Evolutionary conservation across 2,113 vertebrate species (phyloP), one percentile per base, ranked within the genome.

Genomic region (Hoplias malabaricus): DNA sequence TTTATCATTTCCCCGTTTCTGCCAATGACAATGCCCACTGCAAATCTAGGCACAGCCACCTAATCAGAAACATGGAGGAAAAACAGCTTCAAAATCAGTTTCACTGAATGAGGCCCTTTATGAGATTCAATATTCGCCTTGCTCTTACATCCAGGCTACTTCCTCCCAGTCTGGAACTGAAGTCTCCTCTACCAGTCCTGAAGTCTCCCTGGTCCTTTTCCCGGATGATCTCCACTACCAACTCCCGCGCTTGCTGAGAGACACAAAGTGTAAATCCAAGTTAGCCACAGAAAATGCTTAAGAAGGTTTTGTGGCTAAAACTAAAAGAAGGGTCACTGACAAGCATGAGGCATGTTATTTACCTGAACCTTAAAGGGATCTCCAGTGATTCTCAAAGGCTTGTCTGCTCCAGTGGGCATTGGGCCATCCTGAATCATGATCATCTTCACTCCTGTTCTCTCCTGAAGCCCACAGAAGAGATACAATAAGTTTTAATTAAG

Each of bases 361-460:
- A 96, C 97, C 96, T 99, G 97, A 11, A 99, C 96, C 97, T 98
- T 99, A 88, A 95, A 98, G 38, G 95, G 94, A 87, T 99, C 98
- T 79, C 98, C 98, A 27, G 96, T 96, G 91, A 99, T 98, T 84
- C 98, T 95, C 81, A 99, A 94, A 78, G 96, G 97, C 90, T 99
- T 99, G 89, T 99, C 98, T 65, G 96, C 95, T 86, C 98, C 98
- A 0, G 97, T 99, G 19, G 97, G 96, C 90, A 98, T 89, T 0
- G 97, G 96, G 78, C 97, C 98, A 1, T 98, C 96, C 89, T 99
- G 98, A 90, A 99, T 99, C 97, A 99, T 99, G 48, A 99, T 95
- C 98, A 99, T 99, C 88, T 98, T 98, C 88, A 99, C 98, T 61
- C 97, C 97, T 5, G 96, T 97, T 88, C 96, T 94, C 90, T 99